Conservation (phyloP, 2,113 vertebrate genomes). For the Macquaria australasica region DNA sequence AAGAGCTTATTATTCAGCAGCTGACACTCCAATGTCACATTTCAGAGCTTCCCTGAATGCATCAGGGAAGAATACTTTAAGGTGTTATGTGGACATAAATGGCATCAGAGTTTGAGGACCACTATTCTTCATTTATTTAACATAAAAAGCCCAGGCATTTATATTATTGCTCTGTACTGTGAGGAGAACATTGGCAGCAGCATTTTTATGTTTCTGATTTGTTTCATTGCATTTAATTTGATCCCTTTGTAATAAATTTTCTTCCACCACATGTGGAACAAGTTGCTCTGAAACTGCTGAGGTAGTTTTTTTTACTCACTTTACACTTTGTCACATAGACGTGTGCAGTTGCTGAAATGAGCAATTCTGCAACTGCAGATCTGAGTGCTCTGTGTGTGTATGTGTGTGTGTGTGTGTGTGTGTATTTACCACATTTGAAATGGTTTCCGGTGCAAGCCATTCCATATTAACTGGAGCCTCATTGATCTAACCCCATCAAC, state of each 20-base stretch:
- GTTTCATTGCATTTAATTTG: neutral
- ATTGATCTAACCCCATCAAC: slow-evolving; percentile 41
- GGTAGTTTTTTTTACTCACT: slow-evolving; percentile 7
- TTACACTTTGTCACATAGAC: neutral
- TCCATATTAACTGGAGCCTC: slow-evolving; percentile 48
- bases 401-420: neutral
- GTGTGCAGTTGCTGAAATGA: slow-evolving; percentile 10
- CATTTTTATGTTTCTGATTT: slow-evolving; percentile 11
- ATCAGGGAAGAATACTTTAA: neutral
- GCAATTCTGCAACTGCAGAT: neutral
- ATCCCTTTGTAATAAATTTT: neutral
- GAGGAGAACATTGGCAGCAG: neutral
- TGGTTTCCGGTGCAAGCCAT: slow-evolving; percentile 30
- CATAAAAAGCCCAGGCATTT: neutral
- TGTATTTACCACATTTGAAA: slow-evolving; percentile 16
- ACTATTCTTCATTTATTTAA: neutral
- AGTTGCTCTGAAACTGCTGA: slow-evolving; percentile 35
- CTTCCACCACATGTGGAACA: slow-evolving; percentile 6
- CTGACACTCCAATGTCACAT: neutral
- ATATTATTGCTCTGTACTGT: neutral
- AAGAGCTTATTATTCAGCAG: neutral
- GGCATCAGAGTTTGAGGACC: neutral
- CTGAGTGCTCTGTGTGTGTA: neutral
- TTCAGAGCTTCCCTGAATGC: neutral
- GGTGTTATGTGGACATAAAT: neutral